Conservation (phyloP, 2,797 vertebrate species). For the Acipenser oxyrinchus region DNA sequence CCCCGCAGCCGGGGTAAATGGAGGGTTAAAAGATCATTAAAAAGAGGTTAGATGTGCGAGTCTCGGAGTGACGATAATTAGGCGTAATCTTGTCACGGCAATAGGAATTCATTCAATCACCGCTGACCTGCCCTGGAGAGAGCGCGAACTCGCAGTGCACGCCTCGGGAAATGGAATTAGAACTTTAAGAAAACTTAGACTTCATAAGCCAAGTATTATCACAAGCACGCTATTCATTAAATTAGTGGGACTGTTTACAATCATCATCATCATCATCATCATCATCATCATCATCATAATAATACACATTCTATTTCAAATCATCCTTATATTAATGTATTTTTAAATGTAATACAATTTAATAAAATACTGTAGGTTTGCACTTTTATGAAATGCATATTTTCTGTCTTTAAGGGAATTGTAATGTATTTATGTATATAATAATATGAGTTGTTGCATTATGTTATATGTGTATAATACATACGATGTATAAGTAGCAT, state of each 20-base stretch:
- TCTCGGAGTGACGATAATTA: constrained; percentile 67
- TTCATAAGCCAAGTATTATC: too few relatives aligned
- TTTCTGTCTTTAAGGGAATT: too few relatives aligned
- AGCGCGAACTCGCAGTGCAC: constrained; percentile 3
- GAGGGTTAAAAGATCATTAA: constrained; percentile 80
- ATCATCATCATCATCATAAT: background rate
- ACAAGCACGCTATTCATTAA: too few relatives aligned
- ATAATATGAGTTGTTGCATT: too few relatives aligned
- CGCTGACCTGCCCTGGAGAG: constrained; percentile 32
- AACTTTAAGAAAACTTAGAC: too few relatives aligned
- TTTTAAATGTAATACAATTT: too few relatives aligned
- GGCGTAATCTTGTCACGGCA: constrained; percentile 54
- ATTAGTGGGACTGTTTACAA: too few relatives aligned
- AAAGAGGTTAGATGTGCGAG: constrained; percentile 65
- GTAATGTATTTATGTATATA: background rate
- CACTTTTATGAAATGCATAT: background rate
- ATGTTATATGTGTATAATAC: too few relatives aligned
- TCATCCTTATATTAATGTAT: too few relatives aligned
- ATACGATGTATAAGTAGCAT: too few relatives aligned
- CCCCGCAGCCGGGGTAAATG: constrained; percentile 69
- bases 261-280: too few relatives aligned
- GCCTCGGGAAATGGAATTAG: background rate
- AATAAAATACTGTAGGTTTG: background rate
- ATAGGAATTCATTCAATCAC: constrained; percentile 51
- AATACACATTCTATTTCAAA: background rate